Percentiles rank a stretch among this genome's conserved stretches.
These are phyloP conservation scores for Chaitophorus viminalis DNA, from an alignment of 2,888 invertebrate species.

Conservation along the genomic window DNA sequence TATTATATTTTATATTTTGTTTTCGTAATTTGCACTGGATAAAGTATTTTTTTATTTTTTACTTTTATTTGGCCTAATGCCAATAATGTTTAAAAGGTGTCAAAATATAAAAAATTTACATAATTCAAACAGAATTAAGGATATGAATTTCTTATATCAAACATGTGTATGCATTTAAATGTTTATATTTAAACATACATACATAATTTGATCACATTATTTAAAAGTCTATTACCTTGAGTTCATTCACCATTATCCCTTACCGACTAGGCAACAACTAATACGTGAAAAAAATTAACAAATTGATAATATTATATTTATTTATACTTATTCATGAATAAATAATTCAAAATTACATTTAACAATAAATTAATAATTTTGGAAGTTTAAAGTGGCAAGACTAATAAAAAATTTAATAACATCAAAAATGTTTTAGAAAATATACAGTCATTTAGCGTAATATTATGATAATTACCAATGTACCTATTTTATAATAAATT, in stretches of 20 bases:
- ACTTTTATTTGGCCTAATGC: conserved; percentile 24
- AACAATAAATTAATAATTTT: background rate
- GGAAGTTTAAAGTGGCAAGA: background rate
- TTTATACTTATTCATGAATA: background rate
- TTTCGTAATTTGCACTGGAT: background rate
- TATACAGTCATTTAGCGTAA: no score
- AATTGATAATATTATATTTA: no score
- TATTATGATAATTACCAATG: no score
- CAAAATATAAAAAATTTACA: background rate
- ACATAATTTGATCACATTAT: background rate
- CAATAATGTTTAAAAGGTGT: background rate
- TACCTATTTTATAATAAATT: no score
- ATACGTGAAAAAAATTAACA: no score
- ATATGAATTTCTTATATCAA: background rate
- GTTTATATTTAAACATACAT: background rate
- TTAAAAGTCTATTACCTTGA: background rate
- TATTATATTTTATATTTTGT: background rate
- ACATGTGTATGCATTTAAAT: conserved; percentile 15
- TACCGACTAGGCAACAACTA: no score
- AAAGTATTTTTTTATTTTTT: background rate
- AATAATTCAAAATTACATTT: background rate
- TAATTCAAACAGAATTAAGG: background rate
- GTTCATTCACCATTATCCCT: background rate
- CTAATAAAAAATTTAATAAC: background rate
- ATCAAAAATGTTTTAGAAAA: background rate